Evolutionary conservation across 2,888 invertebrate species (phyloP), one percentile per base, ranked within the genome.

Genomic region (Tenthredo scrophulariae): DNA sequence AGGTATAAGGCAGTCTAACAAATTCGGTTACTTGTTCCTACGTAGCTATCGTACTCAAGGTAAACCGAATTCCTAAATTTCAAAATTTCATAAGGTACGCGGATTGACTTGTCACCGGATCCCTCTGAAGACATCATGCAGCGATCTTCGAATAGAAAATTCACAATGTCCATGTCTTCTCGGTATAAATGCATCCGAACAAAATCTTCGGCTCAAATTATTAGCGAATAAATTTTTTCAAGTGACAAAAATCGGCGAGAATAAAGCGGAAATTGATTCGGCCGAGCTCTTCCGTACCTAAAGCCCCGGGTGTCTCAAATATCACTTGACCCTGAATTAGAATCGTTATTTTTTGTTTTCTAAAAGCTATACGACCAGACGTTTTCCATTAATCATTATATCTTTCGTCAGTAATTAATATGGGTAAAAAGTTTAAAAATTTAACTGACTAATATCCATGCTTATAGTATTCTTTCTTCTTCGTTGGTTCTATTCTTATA

Each of bases 1-100:
- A 84, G 67, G 37, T 46, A 83, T 72, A 50, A 83, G 26, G 67
- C 67, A n/a, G 46, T 43, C 65, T 85, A 84, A 85, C 83, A 86
- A 86, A 37, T 84, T 67, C 67, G 15, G 33, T 50, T 77, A 29
- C 46, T 77, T 22, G 15, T 77, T 29, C n/a, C 50, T 29, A 77
- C 50, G 29, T 37, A 13, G 18, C 77, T 40, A 15, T 62, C 77
- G 29, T 29, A 77, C 50, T 29, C 77, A 33, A 40, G 40, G 50
- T 50, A 50, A 50, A 50, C 7, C 46, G 7, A 50, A 77, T 50
- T 77, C 50, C 1, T 9, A 26, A 50, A 46, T 50, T 29, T 77
- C 2, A 22, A 1, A n/a, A 50, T 77, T 72, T 72, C 72, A 40
- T 9, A 22, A 72, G 43, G 2, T n/a, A 7, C 37, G 22, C 9